Evolutionary conservation across 2,888 invertebrate genomes (phyloP).

Genomic region (Endomychus coccineus): DNA sequence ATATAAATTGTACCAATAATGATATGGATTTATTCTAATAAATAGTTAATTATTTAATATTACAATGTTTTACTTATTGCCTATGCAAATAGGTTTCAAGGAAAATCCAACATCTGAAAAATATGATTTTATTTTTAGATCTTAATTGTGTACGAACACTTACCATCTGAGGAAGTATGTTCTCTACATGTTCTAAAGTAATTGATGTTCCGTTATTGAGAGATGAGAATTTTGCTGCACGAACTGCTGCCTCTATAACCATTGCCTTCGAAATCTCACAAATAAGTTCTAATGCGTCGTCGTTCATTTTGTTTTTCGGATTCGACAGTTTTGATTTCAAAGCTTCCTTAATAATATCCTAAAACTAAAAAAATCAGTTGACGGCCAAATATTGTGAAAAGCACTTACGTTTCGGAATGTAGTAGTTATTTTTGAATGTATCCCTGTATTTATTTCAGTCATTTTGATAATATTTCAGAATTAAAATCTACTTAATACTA

Average conservation of each 20-base stretch:
- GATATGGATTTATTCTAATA: slow-evolving; percentile 35
- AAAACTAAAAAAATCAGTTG: too few relatives aligned
- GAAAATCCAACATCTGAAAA: slow-evolving; percentile 51
- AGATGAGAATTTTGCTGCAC: slow-evolving; percentile 48
- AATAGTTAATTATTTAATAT: background rate
- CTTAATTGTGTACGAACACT: too few relatives aligned
- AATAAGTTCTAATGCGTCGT: slow-evolving; percentile 49
- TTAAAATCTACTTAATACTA: too few relatives aligned
- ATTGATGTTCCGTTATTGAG: slow-evolving; percentile 45
- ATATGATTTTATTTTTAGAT: too few relatives aligned
- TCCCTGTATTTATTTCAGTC: too few relatives aligned
- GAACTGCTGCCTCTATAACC: slow-evolving; percentile 49
- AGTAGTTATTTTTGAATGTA: too few relatives aligned
- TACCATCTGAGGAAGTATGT: slow-evolving; percentile 52
- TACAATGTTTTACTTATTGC: background rate
- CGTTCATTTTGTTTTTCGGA: slow-evolving; percentile 50
- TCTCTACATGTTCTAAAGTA: slow-evolving; percentile 50
- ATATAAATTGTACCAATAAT: slow-evolving; percentile 52
- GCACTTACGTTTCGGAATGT: too few relatives aligned
- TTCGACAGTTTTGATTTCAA: slow-evolving; percentile 49
- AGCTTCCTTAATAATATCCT: slow-evolving; percentile 50
- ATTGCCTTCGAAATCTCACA: slow-evolving; percentile 49
- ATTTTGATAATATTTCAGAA: too few relatives aligned
- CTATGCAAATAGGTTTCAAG: slow-evolving; percentile 33
- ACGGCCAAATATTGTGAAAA: too few relatives aligned